Conservation (phyloP, 2,888 invertebrate species). For the Stenurella melanura region DNA sequence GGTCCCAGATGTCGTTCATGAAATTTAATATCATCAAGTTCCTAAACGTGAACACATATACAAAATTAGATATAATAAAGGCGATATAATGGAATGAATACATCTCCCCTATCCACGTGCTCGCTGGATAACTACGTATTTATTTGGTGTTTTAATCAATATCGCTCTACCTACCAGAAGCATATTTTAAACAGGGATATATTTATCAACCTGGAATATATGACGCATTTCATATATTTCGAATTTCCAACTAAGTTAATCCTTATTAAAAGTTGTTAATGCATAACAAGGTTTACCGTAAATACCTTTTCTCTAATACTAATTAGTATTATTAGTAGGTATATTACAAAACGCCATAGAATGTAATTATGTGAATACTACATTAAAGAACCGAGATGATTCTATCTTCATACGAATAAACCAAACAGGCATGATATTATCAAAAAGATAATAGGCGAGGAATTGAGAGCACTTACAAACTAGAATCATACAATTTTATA, state of each 20-base stretch:
- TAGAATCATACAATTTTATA: too few relatives aligned
- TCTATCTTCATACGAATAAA: too few relatives aligned
- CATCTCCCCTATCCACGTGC: not conserved
- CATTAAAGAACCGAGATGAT: too few relatives aligned
- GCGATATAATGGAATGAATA: slow-evolving; percentile 34
- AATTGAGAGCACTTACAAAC: too few relatives aligned
- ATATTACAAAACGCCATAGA: too few relatives aligned
- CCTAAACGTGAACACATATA: slow-evolving; percentile 23
- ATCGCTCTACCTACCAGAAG: not conserved
- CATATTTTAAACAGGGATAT: not conserved
- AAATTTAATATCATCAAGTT: slow-evolving; percentile 37
- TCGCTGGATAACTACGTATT: slow-evolving; percentile 7
- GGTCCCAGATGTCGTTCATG: slow-evolving; percentile 39
- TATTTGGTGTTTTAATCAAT: slow-evolving; percentile 13
- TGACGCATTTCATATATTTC: not conserved
- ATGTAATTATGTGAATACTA: too few relatives aligned
- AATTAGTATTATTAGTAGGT: too few relatives aligned
- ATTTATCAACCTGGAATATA: not conserved
- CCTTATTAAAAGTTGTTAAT: too few relatives aligned
- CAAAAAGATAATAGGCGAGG: too few relatives aligned
- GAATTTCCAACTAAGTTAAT: not conserved
- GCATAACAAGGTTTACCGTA: too few relatives aligned
- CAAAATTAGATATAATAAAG: slow-evolving; percentile 36
- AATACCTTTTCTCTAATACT: too few relatives aligned
- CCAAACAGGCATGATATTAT: too few relatives aligned